Evolutionary conservation across 2,888 invertebrate species (phyloP), one percentile per base, ranked within the genome.

Genomic region (Hypomecis atomaria): DNA sequence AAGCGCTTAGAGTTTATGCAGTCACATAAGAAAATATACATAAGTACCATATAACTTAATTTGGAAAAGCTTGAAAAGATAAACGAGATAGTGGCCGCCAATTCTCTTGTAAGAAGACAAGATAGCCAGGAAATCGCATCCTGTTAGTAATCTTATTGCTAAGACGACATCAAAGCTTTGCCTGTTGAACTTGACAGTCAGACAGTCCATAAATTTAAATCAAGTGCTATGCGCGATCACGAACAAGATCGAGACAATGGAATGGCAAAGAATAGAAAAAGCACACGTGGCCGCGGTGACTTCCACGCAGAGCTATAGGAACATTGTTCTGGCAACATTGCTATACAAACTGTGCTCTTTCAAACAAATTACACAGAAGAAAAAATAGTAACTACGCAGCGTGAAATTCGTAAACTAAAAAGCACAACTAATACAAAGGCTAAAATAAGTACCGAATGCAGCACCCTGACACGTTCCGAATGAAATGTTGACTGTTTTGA

Each of bases 401-500:
- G 50, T 50, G 44, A 47, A 6, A 43, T 37, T 33, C 23, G 56
- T 50, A 23, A 52, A 50, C 52, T 59, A 65, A 48, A 60, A 65
- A 33, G 6, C 23, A 50, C n/a, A 34, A n/a, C 53, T 50, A 59
- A 13, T 13, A 37, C 49, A 23, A 37, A n/a, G 42, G 53, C 45
- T 55, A 44, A 40, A 59, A 54, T 54, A 57, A 47, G 49, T 50
- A 47, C 42, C 54, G 23, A 40, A 61, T 23, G 68, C 55, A 48
- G 58, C 43, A 59, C 38, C 62, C 50, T 54, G 54, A 61, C 66
- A 69, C 61, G 62, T 62, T 8, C 49, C 7, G 34, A 59, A 54
- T 67, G 54, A 69, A 63, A 59, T 66, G 67, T 57, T n/a, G 67
- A 34, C 54, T 66, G 52, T 33, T 48, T 33, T 50, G 50, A 37